phyloP scores from a whole-genome alignment of 2,888 invertebrate genomes.

The Ophion obscuratus region DNA sequence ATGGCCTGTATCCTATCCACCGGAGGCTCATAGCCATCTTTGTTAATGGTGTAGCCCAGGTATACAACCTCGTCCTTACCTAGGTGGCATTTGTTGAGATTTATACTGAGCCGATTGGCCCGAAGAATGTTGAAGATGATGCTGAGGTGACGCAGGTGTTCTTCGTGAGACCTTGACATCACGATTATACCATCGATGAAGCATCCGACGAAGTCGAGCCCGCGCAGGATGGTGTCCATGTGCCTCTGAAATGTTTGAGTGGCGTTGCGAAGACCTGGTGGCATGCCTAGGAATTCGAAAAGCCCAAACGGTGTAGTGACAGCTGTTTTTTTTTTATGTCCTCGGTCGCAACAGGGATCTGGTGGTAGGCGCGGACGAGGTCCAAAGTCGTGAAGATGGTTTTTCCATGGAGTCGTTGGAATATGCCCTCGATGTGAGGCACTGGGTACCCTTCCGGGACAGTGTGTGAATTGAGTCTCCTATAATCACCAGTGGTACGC shows the following conservation, averaged over 20 bases:
- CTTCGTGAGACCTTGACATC: no score
- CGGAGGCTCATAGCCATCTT: constrained; percentile 51
- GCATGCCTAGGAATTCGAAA: neutral
- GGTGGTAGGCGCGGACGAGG: neutral
- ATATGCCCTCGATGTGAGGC: constrained; percentile 1
- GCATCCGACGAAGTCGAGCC: no score
- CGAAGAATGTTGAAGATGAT: constrained; percentile 35
- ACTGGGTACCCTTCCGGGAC: constrained; percentile 23
- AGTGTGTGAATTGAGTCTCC: constrained; percentile 27
- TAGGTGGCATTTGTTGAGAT: constrained; percentile 45
- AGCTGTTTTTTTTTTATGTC: constrained; percentile 14
- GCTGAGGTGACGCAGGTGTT: no score
- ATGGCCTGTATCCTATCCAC: constrained; percentile 44
- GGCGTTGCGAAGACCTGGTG: no score
- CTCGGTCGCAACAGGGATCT: neutral
- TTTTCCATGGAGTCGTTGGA: neutral
- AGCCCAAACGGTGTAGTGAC: neutral
- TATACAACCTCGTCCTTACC: constrained; percentile 53
- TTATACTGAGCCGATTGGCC: constrained; percentile 9
- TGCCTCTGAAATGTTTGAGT: no score
- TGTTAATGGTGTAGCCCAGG: constrained; percentile 43
- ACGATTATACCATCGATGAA: no score
- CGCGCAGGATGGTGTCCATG: no score
- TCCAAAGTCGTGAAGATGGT: neutral
- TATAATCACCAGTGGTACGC: constrained; percentile 40